Evolutionary conservation across 2,888 invertebrate species (phyloP).

Genomic region (Meloe dianella): DNA sequence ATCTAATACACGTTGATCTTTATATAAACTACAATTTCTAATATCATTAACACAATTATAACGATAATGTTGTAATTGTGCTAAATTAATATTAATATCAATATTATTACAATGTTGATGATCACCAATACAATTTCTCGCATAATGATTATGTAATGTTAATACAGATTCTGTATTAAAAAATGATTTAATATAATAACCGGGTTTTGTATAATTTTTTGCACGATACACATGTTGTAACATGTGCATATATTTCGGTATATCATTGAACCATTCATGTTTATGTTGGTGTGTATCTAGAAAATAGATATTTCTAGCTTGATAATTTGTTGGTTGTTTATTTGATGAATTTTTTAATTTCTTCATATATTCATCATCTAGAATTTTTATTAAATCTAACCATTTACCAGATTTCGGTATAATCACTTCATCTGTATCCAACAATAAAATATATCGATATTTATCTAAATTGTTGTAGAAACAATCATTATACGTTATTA

Average conservation of each 20-base stretch:
- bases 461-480: conserved; percentile 85
- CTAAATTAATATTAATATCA: no score
- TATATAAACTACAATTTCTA: no score
- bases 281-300: conserved; percentile 21
- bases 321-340: conserved; percentile 57
- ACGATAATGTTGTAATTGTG: no score
- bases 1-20: no score
- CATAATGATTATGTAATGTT: no score
- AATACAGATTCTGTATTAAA: no score
- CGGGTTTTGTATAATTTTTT: conserved; percentile 89
- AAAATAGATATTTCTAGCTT: conserved; percentile 26
- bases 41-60: no score
- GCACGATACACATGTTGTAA: conserved; percentile 89
- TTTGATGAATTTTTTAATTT: conserved; percentile 56
- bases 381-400: conserved; percentile 69
- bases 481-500: conserved; percentile 93
- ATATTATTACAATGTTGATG: no score
- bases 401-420: conserved; percentile 61
- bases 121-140: no score
- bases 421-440: conserved; percentile 63
- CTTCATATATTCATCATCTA: conserved; percentile 64
- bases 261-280: conserved; percentile 65
- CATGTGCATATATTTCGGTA: conserved; percentile 92
- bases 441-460: conserved; percentile 81
- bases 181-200: no score